Percentiles rank a stretch among this genome's conserved stretches.
phyloP scores from a whole-genome alignment of 2,113 vertebrate species.

The Bujurquina vittata region DNA sequence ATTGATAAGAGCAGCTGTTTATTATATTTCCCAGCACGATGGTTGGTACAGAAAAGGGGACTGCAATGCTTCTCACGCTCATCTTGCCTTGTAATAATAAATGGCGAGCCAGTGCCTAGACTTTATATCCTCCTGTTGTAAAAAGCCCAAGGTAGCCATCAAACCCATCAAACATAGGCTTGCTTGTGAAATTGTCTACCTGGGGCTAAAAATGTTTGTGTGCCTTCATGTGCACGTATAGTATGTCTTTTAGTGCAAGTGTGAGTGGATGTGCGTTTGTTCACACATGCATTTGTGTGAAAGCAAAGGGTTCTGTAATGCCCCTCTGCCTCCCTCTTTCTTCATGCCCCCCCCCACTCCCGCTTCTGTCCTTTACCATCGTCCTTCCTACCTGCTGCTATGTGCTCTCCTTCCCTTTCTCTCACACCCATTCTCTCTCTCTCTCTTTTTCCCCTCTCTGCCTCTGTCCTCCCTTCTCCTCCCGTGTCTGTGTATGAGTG shows the following conservation, averaged over 20 bases:
- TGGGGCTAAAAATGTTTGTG: slow-evolving; percentile 86
- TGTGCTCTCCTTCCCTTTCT: slow-evolving; percentile 60
- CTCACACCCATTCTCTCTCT: slow-evolving; percentile 40
- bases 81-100: slow-evolving; percentile 61
- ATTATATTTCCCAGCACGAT: slow-evolving; percentile 56
- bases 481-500: slow-evolving; percentile 73
- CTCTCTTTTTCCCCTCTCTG: slow-evolving; percentile 17
- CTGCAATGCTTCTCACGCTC: slow-evolving; percentile 62
- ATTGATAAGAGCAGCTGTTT: slow-evolving; percentile 64
- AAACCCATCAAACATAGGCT: slow-evolving; percentile 91
- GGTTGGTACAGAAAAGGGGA: slow-evolving; percentile 48
- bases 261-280: slow-evolving; percentile 58
- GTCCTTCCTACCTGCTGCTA: slow-evolving; percentile 77
- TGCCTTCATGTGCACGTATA: slow-evolving; percentile 79
- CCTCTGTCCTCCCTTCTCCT: slow-evolving; percentile 59
- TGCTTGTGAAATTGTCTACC: slow-evolving; percentile 95
- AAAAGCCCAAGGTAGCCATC: slow-evolving; percentile 90
- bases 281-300: slow-evolving; percentile 77
- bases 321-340: slow-evolving; percentile 72
- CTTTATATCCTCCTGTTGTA: slow-evolving; percentile 68
- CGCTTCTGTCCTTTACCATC: slow-evolving; percentile 69
- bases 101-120: slow-evolving; percentile 59
- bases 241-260: slow-evolving; percentile 76
- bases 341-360: slow-evolving; percentile 47
- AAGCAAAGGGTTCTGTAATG: slow-evolving; percentile 74